Conservation (phyloP, 2,888 invertebrate species). For the Dexiosoma caninum region DNA sequence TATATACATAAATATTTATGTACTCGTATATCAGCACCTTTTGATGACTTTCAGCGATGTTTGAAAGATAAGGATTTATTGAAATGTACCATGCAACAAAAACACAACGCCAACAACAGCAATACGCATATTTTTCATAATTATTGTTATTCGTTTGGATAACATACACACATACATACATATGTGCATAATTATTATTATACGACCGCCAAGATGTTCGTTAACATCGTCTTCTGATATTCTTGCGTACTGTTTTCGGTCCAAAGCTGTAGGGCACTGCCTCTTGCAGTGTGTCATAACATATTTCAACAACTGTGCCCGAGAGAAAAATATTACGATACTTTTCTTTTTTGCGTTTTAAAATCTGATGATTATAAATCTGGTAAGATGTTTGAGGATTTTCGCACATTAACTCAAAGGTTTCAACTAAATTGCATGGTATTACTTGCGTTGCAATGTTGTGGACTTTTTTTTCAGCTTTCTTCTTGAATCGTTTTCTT, state of each 20-base stretch:
- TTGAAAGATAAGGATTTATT: not conserved
- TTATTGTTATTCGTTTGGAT: conserved; percentile 2
- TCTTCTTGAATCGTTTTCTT: conserved; percentile 1
- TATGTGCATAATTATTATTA: too few species aligned
- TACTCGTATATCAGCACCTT: not conserved
- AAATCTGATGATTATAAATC: conserved; percentile 49
- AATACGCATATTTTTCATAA: not conserved
- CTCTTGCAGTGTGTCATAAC: conserved; percentile 39
- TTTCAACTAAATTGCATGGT: conserved; percentile 50
- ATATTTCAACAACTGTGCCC: conserved; percentile 44
- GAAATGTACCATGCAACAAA: not conserved
- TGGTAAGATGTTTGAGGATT: conserved; percentile 58
- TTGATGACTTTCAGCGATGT: too few species aligned
- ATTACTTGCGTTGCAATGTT: conserved; percentile 60
- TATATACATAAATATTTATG: not conserved
- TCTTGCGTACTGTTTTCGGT: conserved; percentile 60
- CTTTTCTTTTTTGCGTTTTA: conserved; percentile 60
- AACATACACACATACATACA: too few species aligned
- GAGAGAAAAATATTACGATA: conserved; percentile 59
- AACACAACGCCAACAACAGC: not conserved
- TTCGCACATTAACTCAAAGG: conserved; percentile 63
- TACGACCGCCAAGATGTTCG: not conserved
- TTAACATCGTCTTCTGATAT: conserved; percentile 28
- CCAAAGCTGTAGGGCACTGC: conserved; percentile 59
- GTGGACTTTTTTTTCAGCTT: conserved; percentile 7